Evolutionary conservation across 2,888 invertebrate species (phyloP).

Genomic region (Limnephilus lunatus): DNA sequence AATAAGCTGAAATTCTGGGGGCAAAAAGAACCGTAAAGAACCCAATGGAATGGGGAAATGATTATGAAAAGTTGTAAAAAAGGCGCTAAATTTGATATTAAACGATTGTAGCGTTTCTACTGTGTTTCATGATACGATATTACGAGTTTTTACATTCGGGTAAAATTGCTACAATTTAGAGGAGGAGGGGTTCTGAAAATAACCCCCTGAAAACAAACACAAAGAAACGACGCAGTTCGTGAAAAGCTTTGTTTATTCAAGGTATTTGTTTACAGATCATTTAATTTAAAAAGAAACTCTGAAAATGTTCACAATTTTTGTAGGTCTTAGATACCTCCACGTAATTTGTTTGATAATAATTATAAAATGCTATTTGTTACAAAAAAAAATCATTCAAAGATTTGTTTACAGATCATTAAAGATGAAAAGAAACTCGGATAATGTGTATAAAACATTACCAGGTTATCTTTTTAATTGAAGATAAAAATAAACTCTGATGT

Average conservation of each 20-base stretch:
- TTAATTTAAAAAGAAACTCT: background rate
- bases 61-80: constrained; percentile 11
- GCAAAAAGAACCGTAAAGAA: background rate
- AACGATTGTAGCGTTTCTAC: background rate
- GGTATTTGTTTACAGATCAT: background rate
- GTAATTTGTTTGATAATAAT: no score
- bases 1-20: background rate
- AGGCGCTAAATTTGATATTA: background rate
- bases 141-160: background rate
- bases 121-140: background rate
- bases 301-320: no score
- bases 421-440: no score
- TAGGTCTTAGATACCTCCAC: no score
- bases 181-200: background rate
- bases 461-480: no score
- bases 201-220: background rate
- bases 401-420: no score
- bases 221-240: background rate
- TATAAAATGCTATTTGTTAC: no score
- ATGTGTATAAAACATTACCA: no score
- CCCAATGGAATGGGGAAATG: background rate
- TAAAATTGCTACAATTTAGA: background rate
- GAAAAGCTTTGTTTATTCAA: background rate
- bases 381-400: no score
- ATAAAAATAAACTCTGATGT: no score